These are phyloP conservation scores for Onychomys torridus DNA, from an alignment of 2,797 vertebrate genomes.

Conservation along the genomic window DNA sequence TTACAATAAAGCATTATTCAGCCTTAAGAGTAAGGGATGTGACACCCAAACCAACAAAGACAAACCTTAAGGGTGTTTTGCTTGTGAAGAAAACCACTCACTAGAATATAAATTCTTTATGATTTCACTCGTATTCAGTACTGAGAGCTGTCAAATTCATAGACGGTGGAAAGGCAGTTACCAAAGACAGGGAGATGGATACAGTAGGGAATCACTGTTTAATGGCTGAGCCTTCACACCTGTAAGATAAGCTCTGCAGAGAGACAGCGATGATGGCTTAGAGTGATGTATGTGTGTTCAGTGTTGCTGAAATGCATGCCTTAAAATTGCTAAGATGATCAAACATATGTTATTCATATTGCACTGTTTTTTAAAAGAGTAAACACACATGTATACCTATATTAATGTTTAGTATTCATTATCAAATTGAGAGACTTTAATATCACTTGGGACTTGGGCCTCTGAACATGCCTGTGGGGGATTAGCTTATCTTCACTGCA, in stretches of 20 bases:
- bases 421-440: not conserved
- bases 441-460: not conserved
- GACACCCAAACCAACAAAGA: not conserved
- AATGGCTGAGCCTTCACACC: not conserved
- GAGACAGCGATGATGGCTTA: too few species aligned
- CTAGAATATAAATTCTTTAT: not conserved
- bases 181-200: fast-evolving
- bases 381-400: not conserved
- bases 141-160: not conserved
- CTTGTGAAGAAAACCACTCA: not conserved
- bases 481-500: not conserved
- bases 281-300: not conserved
- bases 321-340: not conserved
- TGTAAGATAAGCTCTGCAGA: too few species aligned
- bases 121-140: not conserved
- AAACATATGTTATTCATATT: not conserved
- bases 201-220: not conserved
- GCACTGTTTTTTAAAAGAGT: not conserved
- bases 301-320: not conserved
- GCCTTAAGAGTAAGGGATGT: not conserved
- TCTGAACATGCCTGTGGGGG: not conserved
- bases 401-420: not conserved
- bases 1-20: too few species aligned
- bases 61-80: not conserved
- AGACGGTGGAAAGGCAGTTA: not conserved